These are phyloP conservation scores for Coregonus suidteri DNA, from an alignment of 2,797 vertebrate genomes.

Conservation along the genomic window DNA sequence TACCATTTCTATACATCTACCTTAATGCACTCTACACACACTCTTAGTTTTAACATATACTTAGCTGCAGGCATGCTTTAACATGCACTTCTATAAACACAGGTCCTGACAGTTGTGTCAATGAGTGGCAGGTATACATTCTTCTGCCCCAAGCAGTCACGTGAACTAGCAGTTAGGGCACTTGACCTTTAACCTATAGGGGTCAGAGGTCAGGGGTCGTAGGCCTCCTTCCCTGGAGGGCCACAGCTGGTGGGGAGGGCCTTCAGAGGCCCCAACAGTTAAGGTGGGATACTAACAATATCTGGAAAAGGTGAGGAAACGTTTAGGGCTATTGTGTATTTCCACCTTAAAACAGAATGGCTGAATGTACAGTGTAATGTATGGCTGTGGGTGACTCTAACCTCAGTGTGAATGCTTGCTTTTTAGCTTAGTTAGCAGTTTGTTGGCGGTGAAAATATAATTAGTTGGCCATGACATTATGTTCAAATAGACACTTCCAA, in stretches of 20 bases:
- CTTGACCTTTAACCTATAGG: conserved; percentile 60
- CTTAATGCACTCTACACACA: conserved; percentile 10
- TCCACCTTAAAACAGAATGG: conserved; percentile 23
- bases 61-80: background rate
- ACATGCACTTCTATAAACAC: background rate
- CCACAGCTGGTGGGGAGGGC: conserved; percentile 52
- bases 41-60: conserved; percentile 20
- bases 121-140: conserved; percentile 49
- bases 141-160: conserved; percentile 52
- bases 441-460: too few relatives aligned
- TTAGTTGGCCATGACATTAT: background rate
- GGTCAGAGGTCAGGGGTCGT: conserved; percentile 57
- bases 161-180: conserved; percentile 44
- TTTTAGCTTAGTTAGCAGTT: background rate
- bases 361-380: background rate
- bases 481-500: background rate
- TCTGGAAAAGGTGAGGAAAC: background rate
- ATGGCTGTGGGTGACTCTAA: background rate
- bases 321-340: conserved; percentile 1
- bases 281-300: conserved; percentile 29
- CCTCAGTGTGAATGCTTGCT: background rate
- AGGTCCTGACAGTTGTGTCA: conserved; percentile 52
- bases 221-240: conserved; percentile 53
- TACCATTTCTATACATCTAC: background rate
- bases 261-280: conserved; percentile 17